A percentile compares a stretch with the other conserved stretches of the same genome.
These are phyloP conservation scores for Trigoniulus corallinus DNA, from an alignment of 1,140 invertebrate genomes.

Conservation along the genomic window DNA sequence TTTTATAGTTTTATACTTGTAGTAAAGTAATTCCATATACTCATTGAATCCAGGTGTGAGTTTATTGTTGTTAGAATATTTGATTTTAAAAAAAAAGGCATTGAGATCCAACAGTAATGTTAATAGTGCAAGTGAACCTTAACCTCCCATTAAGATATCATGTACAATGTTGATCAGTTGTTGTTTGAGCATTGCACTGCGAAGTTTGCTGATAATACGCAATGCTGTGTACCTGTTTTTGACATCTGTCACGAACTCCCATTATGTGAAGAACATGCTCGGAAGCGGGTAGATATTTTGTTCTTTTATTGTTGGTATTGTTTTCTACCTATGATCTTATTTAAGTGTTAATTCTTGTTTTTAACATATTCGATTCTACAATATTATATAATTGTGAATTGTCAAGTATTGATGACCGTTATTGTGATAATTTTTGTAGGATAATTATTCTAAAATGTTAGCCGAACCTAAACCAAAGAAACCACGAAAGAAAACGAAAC, in stretches of 20 bases:
- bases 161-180: slow-evolving; percentile 68
- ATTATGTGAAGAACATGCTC: slow-evolving; percentile 61
- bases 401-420: too few relatives aligned
- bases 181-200: slow-evolving; percentile 78
- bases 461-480: slow-evolving; percentile 51
- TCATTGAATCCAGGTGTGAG: neutral
- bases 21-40: neutral
- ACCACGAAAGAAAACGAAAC: slow-evolving; percentile 54
- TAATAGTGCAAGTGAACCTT: too few relatives aligned
- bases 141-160: slow-evolving; percentile 42
- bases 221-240: slow-evolving; percentile 72
- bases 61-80: too few relatives aligned
- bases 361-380: neutral
- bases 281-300: slow-evolving; percentile 35
- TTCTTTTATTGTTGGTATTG: slow-evolving; percentile 1
- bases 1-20: too few relatives aligned
- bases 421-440: too few relatives aligned
- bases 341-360: slow-evolving; percentile 9
- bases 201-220: slow-evolving; percentile 68
- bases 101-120: too few relatives aligned
- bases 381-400: neutral
- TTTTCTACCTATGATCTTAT: neutral
- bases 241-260: slow-evolving; percentile 68
- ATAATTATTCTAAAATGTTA: slow-evolving; percentile 52
- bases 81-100: too few relatives aligned